Base-by-base conservation (phyloP, 2,113 vertebrate species). In the Paraplagusia blochii region DNA sequence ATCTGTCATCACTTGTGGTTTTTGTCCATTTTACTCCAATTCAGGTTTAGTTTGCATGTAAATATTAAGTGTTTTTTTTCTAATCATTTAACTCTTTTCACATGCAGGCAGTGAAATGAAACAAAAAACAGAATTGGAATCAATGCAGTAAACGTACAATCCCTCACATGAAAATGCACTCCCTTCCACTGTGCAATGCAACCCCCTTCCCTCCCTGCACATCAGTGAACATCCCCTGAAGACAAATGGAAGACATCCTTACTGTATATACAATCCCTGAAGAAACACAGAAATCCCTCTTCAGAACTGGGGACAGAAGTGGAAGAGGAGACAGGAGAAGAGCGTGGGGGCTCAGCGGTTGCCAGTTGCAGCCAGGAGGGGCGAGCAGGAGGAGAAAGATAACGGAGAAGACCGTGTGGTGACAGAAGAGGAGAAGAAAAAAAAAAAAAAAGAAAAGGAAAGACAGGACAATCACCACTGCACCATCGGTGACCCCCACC, bases 191-290 rank as follows among this genome's bases (percentile, higher is more conserved):
- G 64, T 38, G 7, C 66, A 64, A 59, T 57, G 12, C 1, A 38
- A 29, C 57, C 47, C 74, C 51, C 40, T 39, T 29, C 36, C 8
- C 11, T 9, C 11, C 34, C 44, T 51, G 45, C 11, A 53, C 51
- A 42, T 9, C 36, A 74, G 74, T 73, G 68, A 73, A 77, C 9
- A 48, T 16, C 53, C 58, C 53, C 33, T 40, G 36, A 15, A 40
- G 14, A 56, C 76, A 53, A 63, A 70, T 58, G 73, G 45, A 69
- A 85, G 85, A 70, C 11, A 40, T 64, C 64, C 90, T 89, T 91
- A 91, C 89, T 87, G 83, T 85, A 69, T 84, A 60, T 80, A 73
- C 57, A 80, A 74, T 80, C 80, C 83, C 79, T 73, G 80, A 80
- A 52, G 87, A 74, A 87, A 76, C 53, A 75, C 63, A 76, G 64